Evolutionary conservation across 2,888 invertebrate species (phyloP).

Genomic region (Apotomis capreana): DNA sequence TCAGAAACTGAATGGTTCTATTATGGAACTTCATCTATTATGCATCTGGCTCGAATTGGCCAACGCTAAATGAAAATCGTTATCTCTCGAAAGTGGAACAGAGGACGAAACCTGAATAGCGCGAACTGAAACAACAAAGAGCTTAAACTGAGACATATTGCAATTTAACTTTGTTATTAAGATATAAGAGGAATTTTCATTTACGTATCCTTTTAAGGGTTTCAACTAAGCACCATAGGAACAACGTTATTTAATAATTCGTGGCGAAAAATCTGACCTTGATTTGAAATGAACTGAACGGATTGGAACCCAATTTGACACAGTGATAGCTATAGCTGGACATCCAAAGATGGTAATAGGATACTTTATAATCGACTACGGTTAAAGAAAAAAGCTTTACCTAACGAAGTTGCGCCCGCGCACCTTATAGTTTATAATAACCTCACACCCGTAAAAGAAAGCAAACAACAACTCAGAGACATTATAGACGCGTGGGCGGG

Average conservation of each 20-base stretch:
- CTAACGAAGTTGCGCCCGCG: constrained; percentile 1
- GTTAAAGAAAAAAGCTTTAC: no score
- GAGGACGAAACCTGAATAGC: constrained; percentile 48
- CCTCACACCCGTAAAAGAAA: constrained; percentile 52
- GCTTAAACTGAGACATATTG: neutral
- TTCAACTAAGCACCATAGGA: neutral
- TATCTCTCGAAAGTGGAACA: constrained; percentile 62
- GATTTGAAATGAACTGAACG: neutral
- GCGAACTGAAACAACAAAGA: constrained; percentile 25
- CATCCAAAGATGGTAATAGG: no score
- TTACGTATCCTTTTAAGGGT: neutral
- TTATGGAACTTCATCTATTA: constrained; percentile 77
- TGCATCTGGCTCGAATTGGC: constrained; percentile 72
- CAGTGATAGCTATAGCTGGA: no score
- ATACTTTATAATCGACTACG: no score
- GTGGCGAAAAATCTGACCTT: neutral
- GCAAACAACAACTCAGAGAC: constrained; percentile 51
- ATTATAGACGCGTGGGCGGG: constrained; percentile 59
- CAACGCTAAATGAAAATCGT: constrained; percentile 74
- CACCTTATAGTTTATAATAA: constrained; percentile 10
- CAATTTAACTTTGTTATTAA: constrained; percentile 4
- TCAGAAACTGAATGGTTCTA: constrained; percentile 70
- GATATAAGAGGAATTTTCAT: neutral
- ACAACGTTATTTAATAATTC: neutral
- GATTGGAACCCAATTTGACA: no score